A percentile compares a stretch with the other conserved stretches of the same genome.
Conservation (phyloP, 2,797 vertebrate species). For the Steatocranus sp. region DNA sequence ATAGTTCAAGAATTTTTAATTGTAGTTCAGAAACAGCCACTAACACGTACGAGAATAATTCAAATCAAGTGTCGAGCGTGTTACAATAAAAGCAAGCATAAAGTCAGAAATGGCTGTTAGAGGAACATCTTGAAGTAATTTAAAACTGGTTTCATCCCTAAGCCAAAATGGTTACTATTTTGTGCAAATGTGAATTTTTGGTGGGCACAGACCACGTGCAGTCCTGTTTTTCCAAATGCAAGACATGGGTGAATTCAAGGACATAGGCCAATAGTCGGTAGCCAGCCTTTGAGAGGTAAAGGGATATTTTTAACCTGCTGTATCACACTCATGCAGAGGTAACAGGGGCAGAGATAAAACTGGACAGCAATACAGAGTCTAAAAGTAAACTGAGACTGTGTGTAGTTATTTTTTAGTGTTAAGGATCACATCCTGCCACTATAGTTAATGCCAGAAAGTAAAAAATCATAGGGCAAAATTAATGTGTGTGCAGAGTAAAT, state of each 20-base stretch:
- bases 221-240: background rate
- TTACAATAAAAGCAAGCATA: background rate
- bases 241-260: background rate
- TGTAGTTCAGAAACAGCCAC: background rate
- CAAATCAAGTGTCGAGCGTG: background rate
- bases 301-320: conserved; percentile 83
- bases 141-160: background rate
- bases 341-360: conserved; percentile 27
- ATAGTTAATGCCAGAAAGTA: background rate
- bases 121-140: background rate
- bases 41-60: background rate
- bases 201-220: background rate
- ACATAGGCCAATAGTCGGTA: background rate
- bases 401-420: conserved; percentile 24
- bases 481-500: background rate
- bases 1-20: background rate
- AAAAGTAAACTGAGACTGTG: conserved; percentile 17
- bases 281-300: conserved; percentile 69
- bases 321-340: conserved; percentile 70
- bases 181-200: background rate
- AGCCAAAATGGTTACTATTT: background rate
- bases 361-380: conserved; percentile 37
- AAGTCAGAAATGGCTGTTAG: background rate
- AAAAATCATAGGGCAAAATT: background rate
- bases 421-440: conserved; percentile 22